phyloP scores from a whole-genome alignment of 2,797 vertebrate species.

The Benthosema pterotum region DNA sequence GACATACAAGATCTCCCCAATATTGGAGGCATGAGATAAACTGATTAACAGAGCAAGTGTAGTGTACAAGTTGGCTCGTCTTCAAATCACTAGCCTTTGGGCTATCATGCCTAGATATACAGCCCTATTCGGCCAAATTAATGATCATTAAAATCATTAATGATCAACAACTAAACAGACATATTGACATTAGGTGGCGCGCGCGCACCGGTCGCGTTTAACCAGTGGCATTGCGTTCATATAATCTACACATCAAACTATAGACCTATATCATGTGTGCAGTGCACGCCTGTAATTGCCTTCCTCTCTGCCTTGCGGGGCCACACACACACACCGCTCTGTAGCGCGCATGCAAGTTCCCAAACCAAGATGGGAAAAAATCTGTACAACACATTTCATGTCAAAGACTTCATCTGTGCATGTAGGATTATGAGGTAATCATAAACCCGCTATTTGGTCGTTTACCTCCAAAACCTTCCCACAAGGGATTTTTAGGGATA shows the following conservation, averaged over 20 bases:
- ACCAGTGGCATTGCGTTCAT: constrained; percentile 4
- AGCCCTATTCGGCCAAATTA: too few species aligned
- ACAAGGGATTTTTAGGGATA: background rate
- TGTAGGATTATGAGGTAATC: constrained; percentile 27
- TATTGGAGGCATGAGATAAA: background rate
- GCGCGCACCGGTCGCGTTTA: background rate
- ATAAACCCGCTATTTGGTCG: constrained; percentile 18
- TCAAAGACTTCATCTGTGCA: constrained; percentile 33
- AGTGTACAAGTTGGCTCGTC: too few species aligned
- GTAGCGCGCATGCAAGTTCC: background rate
- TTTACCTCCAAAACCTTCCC: constrained; percentile 22
- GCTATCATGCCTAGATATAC: too few species aligned
- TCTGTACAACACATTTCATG: constrained; percentile 52
- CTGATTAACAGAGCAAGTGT: too few species aligned
- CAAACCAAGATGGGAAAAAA: constrained; percentile 29
- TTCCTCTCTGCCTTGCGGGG: constrained; percentile 29
- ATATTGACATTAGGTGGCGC: too few species aligned
- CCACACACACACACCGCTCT: constrained; percentile 40
- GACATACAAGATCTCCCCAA: background rate
- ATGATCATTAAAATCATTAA: too few species aligned
- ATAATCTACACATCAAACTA: constrained; percentile 21
- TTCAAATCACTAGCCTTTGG: too few species aligned
- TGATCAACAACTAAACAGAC: too few species aligned
- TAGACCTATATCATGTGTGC: constrained; percentile 19
- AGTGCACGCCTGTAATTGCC: constrained; percentile 33